Evolutionary conservation across 2,888 invertebrate species (phyloP).

Genomic region (Leucoma salicis): DNA sequence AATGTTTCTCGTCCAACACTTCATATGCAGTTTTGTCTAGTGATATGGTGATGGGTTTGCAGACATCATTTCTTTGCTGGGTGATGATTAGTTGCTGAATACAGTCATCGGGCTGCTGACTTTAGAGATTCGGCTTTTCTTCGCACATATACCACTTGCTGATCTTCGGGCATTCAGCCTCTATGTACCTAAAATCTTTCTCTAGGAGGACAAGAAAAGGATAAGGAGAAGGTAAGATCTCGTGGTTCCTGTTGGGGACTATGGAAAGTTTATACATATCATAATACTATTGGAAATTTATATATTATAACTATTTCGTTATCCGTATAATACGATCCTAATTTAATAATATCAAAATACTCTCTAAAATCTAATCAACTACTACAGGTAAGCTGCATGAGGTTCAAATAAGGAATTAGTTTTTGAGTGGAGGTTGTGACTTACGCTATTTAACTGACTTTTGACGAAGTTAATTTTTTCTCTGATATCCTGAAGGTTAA

Average conservation of each 20-base stretch:
- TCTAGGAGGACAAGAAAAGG: slow-evolving; percentile 5
- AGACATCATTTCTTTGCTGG: background rate
- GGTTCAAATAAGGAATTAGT: slow-evolving; percentile 12
- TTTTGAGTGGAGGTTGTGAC: slow-evolving; percentile 4
- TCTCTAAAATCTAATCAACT: no score
- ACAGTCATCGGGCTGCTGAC: background rate
- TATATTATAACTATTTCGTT: no score
- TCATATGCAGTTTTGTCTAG: no score
- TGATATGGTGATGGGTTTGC: background rate
- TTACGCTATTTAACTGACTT: slow-evolving; percentile 5
- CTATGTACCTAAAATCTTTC: slow-evolving; percentile 17
- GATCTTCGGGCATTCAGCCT: slow-evolving; percentile 23
- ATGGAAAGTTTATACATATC: slow-evolving; percentile 1
- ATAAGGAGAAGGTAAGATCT: background rate
- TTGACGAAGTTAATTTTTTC: slow-evolving; percentile 5
- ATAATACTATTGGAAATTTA: no score
- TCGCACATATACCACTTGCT: slow-evolving; percentile 12
- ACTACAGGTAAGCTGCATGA: slow-evolving; percentile 1
- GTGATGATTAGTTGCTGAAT: background rate
- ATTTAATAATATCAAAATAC: no score
- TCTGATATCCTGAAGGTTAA: slow-evolving; percentile 2
- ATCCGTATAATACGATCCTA: no score
- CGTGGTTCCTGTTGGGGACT: no score
- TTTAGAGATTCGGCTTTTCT: background rate
- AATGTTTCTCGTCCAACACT: background rate